Evolutionary conservation across 2,113 vertebrate species (phyloP).

Genomic region (Chionis minor): DNA sequence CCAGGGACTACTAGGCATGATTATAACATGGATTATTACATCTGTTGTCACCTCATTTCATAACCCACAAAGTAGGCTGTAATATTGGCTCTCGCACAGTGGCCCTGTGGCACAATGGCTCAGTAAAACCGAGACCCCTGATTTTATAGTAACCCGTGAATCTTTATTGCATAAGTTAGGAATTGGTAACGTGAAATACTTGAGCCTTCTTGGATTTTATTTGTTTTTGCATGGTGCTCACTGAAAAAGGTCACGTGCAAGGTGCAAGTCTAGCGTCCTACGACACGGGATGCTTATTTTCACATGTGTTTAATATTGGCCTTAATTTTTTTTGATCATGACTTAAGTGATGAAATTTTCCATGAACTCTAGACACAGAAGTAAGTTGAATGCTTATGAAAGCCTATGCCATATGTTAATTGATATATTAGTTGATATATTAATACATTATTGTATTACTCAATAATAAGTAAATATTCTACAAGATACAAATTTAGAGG

Average conservation of each 20-base stretch:
- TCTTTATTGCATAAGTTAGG: neutral
- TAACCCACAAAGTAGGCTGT: rapidly evolving
- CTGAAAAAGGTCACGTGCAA: neutral
- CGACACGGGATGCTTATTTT: neutral
- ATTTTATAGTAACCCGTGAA: neutral
- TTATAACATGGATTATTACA: neutral
- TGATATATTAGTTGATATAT: neutral
- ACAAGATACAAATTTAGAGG: neutral
- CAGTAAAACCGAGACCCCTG: neutral
- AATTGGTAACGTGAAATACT: neutral
- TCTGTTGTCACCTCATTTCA: neutral
- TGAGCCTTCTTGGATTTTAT: neutral
- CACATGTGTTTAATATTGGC: neutral
- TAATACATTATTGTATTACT: neutral
- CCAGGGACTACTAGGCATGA: neutral
- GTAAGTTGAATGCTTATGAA: neutral
- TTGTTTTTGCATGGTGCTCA: neutral
- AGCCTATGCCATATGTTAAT: neutral
- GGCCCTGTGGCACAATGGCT: neutral
- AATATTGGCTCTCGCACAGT: neutral
- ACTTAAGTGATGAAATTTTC: neutral
- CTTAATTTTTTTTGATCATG: neutral
- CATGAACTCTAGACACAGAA: neutral
- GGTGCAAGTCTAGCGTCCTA: rapidly evolving
- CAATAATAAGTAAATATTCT: neutral